A percentile compares a stretch with the other conserved stretches of the same genome.
These are phyloP conservation scores for Ochotona curzoniae DNA, from an alignment of 2,113 vertebrate species.

Conservation along the genomic window DNA sequence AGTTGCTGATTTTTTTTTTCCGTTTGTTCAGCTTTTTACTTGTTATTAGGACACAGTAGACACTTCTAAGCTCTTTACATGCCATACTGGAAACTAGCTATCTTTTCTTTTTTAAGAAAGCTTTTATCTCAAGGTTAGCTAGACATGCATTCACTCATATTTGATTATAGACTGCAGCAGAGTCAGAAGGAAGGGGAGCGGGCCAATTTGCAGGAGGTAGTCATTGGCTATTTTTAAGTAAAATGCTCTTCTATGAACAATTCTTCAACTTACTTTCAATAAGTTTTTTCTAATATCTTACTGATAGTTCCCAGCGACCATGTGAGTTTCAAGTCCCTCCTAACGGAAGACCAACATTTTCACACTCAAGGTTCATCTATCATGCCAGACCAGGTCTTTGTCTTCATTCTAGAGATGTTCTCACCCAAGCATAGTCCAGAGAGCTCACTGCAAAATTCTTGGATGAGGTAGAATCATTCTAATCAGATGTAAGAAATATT, in stretches of 20 bases:
- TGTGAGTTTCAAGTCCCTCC: not conserved
- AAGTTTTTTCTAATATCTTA: not conserved
- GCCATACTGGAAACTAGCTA: not conserved
- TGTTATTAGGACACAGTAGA: not conserved
- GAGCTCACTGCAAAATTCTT: not conserved
- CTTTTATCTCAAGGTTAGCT: slow-evolving; percentile 60
- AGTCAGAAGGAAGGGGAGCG: not conserved
- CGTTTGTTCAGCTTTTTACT: not conserved
- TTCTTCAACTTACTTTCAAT: not conserved
- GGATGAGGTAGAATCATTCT: not conserved
- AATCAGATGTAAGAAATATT: not conserved
- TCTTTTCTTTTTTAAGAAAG: slow-evolving; percentile 54
- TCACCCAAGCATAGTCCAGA: not conserved
- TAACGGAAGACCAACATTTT: not conserved
- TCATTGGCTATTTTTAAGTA: slow-evolving; percentile 28
- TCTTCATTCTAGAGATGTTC: not conserved
- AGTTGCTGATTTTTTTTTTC: not conserved
- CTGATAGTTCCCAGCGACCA: not conserved
- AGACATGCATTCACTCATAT: slow-evolving; percentile 38
- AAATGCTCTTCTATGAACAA: slow-evolving; percentile 4
- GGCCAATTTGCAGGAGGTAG: not conserved
- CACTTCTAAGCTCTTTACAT: not conserved
- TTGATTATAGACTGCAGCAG: slow-evolving; percentile 27
- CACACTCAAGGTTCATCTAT: fast-evolving
- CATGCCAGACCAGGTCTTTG: not conserved